Evolutionary conservation across 1,140 invertebrate species (phyloP), one percentile per base, ranked within the genome.

Genomic region (Leptinotarsa undecemlineata): DNA sequence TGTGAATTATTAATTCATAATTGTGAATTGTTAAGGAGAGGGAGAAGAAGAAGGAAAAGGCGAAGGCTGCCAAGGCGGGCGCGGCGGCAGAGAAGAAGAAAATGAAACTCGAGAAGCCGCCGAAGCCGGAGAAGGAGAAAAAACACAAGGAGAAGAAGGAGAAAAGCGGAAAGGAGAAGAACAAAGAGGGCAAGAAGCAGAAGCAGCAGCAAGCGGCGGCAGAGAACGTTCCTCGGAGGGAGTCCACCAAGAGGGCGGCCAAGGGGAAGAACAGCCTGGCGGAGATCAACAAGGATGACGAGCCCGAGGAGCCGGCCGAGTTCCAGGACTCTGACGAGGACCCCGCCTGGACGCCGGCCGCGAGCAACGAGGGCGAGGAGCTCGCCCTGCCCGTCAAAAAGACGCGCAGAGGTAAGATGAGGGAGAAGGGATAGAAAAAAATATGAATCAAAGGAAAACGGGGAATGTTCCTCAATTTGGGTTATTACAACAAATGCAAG

Each of bases 331-430:
- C 90, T 8, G 91, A 92, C 83, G 90, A 89, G 14, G 91, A 92
- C 88, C 92, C 91, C 13, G 91, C 90, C 8, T 93, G 92, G 91
- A 92, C 90, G 20, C 91, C 92, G 6, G 88, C 88, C 68, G 86
- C 87, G 33, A 90, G 89, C 76, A 87, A 83, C n/a, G 82, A 83
- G 62, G 75, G 63, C 11, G 82, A 84, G 6, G 82, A 82, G 26
- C 77, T 75, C n/a, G 66, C 75, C 33, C 19, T 80, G n/a, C 74
- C 75, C 5, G 48, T 77, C 8, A 77, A 78, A 66, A 78, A 76
- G 57, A 78, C 78, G 11, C 48, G 75, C 20, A 75, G 77, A 51
- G 77, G 77, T 6, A 75, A 74, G 60, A 71, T 68, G 68, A 63
- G 77, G 74, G 74, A 64, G 66, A 42, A 42, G 8, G 33, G 6